A percentile compares a stretch with the other conserved stretches of the same genome.
phyloP scores from a whole-genome alignment of 2,113 vertebrate species.

The Pedionomus torquatus region DNA sequence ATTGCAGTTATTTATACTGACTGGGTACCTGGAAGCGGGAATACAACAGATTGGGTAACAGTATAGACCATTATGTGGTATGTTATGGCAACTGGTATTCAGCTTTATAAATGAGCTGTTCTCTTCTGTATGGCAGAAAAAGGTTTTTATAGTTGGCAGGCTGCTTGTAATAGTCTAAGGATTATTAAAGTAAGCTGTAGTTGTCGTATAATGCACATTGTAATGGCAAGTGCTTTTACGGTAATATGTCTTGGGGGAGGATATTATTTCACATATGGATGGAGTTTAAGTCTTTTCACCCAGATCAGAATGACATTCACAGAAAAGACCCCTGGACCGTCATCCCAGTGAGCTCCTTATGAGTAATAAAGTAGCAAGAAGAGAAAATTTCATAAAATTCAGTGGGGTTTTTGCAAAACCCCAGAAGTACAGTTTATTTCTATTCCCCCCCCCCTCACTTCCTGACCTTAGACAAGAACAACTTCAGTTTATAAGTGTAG shows the following conservation, averaged over 20 bases:
- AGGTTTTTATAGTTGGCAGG: constrained; percentile 37
- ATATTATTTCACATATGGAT: background rate
- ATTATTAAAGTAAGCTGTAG: constrained; percentile 43
- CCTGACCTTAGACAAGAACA: background rate
- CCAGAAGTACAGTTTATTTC: background rate
- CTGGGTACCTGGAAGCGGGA: background rate
- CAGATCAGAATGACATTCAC: background rate
- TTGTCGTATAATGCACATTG: background rate
- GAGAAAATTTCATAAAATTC: background rate
- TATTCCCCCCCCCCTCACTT: background rate
- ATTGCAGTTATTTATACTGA: background rate
- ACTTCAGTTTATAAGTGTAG: too few relatives aligned
- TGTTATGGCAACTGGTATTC: background rate
- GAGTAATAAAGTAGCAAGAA: background rate
- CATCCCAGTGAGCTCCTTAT: background rate
- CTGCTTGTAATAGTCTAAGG: background rate
- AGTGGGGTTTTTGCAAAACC: background rate
- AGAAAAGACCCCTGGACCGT: background rate
- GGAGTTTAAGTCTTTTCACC: background rate
- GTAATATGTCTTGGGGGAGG: constrained; percentile 32
- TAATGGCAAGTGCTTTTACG: background rate
- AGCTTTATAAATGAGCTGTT: constrained; percentile 37
- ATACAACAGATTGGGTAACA: background rate
- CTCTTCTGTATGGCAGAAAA: background rate
- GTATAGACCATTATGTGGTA: background rate